These are phyloP conservation scores for Prunella fulvescens DNA, from an alignment of 2,113 vertebrate species.

Conservation along the genomic window DNA sequence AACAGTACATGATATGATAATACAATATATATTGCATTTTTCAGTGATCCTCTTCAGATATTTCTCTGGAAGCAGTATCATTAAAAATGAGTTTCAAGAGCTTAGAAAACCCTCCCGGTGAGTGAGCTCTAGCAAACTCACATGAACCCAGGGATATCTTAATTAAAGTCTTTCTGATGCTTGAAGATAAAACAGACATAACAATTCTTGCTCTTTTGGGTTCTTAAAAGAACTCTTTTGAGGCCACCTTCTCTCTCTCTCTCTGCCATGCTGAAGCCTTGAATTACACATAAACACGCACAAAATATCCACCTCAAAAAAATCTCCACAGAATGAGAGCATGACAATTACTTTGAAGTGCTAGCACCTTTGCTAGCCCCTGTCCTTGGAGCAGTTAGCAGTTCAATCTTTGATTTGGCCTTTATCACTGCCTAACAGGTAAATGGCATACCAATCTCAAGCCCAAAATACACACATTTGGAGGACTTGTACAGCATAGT, in stretches of 20 bases:
- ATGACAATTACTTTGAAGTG: conserved; percentile 20
- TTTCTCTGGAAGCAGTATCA: conserved; percentile 59
- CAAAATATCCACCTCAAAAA: conserved; percentile 45
- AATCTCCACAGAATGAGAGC: conserved; percentile 10
- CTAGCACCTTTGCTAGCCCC: conserved; percentile 33
- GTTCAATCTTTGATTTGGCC: conserved; percentile 32
- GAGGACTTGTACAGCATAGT: neutral
- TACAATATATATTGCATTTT: conserved; percentile 28
- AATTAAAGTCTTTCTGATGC: conserved; percentile 68
- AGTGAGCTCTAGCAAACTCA: conserved; percentile 41
- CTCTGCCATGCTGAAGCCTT: conserved; percentile 3
- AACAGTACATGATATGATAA: neutral
- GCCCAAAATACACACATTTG: neutral
- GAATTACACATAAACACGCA: conserved; percentile 55
- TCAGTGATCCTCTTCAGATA: conserved; percentile 24
- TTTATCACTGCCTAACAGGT: conserved; percentile 37
- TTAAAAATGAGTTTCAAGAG: conserved; percentile 66
- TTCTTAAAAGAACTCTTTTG: conserved; percentile 52
- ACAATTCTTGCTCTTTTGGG: conserved; percentile 47
- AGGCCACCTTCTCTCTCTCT: conserved; percentile 30
- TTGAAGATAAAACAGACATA: conserved; percentile 60
- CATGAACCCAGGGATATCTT: conserved; percentile 37
- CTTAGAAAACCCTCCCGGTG: conserved; percentile 42
- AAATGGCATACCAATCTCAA: conserved; percentile 5
- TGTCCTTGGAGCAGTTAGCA: conserved; percentile 38